Percentiles rank a stretch among this genome's conserved stretches.
Evolutionary conservation across 2,113 vertebrate genomes (phyloP).

Genomic region (Macrotus californicus): DNA sequence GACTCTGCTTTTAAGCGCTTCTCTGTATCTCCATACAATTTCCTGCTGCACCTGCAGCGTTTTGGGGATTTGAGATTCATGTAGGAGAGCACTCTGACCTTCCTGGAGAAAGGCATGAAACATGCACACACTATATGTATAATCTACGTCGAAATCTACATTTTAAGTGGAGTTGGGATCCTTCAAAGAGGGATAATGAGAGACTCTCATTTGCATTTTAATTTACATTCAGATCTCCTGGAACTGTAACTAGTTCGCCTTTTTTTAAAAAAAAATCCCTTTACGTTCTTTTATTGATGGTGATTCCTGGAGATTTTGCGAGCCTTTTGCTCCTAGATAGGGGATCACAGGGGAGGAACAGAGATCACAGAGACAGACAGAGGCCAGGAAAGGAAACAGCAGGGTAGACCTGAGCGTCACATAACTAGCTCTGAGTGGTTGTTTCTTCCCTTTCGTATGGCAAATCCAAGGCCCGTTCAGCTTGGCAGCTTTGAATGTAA

Average conservation of each 20-base stretch:
- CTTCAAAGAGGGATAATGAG: constrained; percentile 17
- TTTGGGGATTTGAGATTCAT: not conserved
- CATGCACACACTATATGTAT: no score
- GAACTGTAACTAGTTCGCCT: not conserved
- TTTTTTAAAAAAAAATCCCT: not conserved
- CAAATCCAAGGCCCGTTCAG: not conserved
- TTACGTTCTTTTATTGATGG: not conserved
- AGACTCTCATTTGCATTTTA: not conserved
- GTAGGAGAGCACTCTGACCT: not conserved
- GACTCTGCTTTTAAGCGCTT: not conserved
- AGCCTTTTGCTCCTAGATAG: not conserved
- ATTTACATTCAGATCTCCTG: constrained; percentile 28
- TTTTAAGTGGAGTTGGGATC: not conserved
- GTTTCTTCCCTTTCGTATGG: not conserved
- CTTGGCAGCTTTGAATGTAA: not conserved
- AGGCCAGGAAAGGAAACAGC: not conserved
- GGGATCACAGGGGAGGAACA: no score
- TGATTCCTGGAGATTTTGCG: not conserved
- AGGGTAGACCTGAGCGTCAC: accelerated
- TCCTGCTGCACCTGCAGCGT: no score
- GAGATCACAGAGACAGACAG: not conserved
- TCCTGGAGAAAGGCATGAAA: not conserved
- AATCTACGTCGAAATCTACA: not conserved
- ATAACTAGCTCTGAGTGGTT: not conserved
- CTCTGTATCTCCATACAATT: accelerated